Evolutionary conservation across 2,888 invertebrate genomes (phyloP), one percentile per base, ranked within the genome.

Genomic region (Chloroclystis v-ata): DNA sequence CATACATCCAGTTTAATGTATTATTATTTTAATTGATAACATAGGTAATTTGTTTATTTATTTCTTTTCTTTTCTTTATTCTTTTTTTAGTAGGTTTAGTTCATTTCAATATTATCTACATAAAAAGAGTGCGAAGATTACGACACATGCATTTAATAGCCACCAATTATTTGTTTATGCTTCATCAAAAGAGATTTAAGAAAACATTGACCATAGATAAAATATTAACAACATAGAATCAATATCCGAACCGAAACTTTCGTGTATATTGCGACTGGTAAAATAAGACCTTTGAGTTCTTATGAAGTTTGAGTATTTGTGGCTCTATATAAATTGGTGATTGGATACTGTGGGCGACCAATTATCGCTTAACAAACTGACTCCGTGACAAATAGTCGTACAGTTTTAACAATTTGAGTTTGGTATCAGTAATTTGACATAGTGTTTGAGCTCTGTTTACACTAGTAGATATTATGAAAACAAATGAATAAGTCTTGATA

Each of bases 381-480:
- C 65, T 69, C 79, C 82, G 79, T 82, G 75, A 76, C 84, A 65
- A 85, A 85, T 82, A 68, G 75, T 85, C 85, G 77, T 84, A 85
- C 83, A 85, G 84, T 84, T 83, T 82, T 81, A 85, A 85, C 84
- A 82, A 84, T 85, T 85, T 63, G 69, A 76, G 69, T 78, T 78
- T 80, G 60, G 67, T 72, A 64, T 60, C 63, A 70, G 72, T 82
- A 82, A 82, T 82, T 83, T 80, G 79, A 78, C 76, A 74, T 71
- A 64, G 67, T 55, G 11, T 49, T 75, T 64, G 66, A 58, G 75
- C 63, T 55, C 41, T 44, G 67, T 59, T 44, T 60, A 72, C 68
- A 75, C 52, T 24, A 2, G 5, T 20, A 20, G n/a, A n/a, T n/a
- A n/a, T n/a, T n/a, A n/a, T n/a, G n/a, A n/a, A n/a, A n/a, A n/a